These are phyloP conservation scores for Speoplatyrhinus poulsoni DNA, from an alignment of 2,113 vertebrate species.

Conservation along the genomic window DNA sequence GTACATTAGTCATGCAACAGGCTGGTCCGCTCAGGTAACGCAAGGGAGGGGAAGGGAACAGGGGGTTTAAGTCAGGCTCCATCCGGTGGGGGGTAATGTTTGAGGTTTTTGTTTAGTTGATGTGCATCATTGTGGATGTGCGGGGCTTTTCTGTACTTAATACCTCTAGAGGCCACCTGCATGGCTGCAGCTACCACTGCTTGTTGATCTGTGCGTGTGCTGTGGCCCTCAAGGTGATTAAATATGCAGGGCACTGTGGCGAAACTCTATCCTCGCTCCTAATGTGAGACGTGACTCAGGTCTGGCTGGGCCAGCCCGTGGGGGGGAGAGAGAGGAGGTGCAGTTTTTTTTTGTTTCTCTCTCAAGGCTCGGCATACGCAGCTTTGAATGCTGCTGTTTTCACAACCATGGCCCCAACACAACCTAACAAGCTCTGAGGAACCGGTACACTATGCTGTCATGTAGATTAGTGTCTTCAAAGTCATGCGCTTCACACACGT, in stretches of 20 bases:
- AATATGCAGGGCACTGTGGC: conserved; percentile 73
- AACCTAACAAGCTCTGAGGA: neutral
- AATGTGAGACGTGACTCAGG: conserved; percentile 72
- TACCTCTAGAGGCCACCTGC: conserved; percentile 37
- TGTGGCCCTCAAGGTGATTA: conserved; percentile 62
- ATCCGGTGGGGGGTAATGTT: neutral
- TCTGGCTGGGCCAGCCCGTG: conserved; percentile 43
- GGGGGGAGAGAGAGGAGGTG: conserved; percentile 1
- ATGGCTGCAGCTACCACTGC: conserved; percentile 48
- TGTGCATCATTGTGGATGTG: neutral
- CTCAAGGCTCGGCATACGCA: conserved; percentile 31
- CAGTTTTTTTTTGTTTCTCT: neutral
- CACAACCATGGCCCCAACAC: conserved; percentile 16
- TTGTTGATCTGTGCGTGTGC: conserved; percentile 45
- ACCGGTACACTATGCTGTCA: neutral
- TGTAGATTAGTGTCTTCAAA: neutral
- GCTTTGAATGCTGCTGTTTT: conserved; percentile 31
- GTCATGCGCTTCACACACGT: neutral
- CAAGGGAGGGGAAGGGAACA: conserved; percentile 3
- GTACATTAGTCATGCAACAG: conserved; percentile 72
- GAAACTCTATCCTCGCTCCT: conserved; percentile 72
- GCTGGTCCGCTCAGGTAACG: conserved; percentile 53
- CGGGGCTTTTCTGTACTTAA: conserved; percentile 22
- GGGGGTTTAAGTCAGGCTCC: no score
- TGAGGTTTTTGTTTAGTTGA: neutral